Evolutionary conservation across 2,888 invertebrate genomes (phyloP), one percentile per base, ranked within the genome.

Genomic region (Parelbella ahira): DNA sequence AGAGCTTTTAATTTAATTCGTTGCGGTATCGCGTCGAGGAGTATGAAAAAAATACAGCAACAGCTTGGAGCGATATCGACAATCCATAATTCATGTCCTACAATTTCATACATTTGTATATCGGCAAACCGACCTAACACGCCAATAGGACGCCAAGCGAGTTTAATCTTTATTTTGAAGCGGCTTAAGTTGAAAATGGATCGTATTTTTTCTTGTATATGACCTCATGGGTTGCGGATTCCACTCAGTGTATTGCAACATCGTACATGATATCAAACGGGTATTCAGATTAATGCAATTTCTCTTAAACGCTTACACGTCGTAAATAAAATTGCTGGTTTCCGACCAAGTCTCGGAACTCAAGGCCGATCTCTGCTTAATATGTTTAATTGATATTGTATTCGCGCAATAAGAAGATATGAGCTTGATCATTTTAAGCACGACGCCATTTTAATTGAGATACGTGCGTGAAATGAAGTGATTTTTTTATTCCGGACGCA

Each of bases 1-100:
- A 86, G 86, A 86, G 84, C 82, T 84, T 86, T 87, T 87, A 87
- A 87, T 87, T 87, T 86, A 86, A 87, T 87, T 84, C 87, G 86
- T 75, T 84, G 86, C 76, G 86, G 87, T 82, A 77, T 78, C 75
- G 77, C 75, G 76, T 75, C 73, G 76, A 75, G 77, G 58, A 78
- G 76, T 70, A 76, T 68, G 72, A 79, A 83, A 86, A 84, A 86
- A 82, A 81, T 66, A 82, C 70, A 79, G 81, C 78, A 83, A 86
- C 87, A 87, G 87, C 87, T 87, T 86, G 84, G 69, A 83, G 84
- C 86, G 80, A 80, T 86, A 87, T 87, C 87, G 87, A 86, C 86
- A 87, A 87, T 87, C 84, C 84, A 87, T 87, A 86, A 87, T 87
- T 87, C 86, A 87, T 87, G 87, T 84, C 82, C 74, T 74, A 86